A percentile compares a stretch with the other conserved stretches of the same genome.
Evolutionary conservation across 2,113 vertebrate species (phyloP).

Genomic region (Scatophagus argus): DNA sequence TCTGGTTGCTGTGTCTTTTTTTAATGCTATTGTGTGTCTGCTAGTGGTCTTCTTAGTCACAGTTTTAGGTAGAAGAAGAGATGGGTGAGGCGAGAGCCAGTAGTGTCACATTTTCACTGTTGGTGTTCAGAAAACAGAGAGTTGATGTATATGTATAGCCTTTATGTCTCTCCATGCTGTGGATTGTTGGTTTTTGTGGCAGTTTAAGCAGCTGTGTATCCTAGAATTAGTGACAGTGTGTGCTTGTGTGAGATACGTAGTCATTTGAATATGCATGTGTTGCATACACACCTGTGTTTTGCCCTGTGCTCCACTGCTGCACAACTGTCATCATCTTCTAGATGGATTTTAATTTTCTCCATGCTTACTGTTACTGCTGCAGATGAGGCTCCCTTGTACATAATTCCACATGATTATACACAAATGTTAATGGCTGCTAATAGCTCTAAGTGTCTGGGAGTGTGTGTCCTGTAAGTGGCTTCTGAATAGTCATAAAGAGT

Average conservation of each 20-base stretch:
- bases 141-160: conserved; percentile 13
- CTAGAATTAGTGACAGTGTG: not conserved
- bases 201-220: not conserved
- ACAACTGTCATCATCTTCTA: conserved; percentile 44
- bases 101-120: conserved; percentile 43
- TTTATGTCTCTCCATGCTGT: conserved; percentile 17
- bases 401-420: conserved; percentile 71
- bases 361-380: conserved; percentile 21
- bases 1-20: conserved; percentile 59
- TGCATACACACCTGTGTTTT: conserved; percentile 35
- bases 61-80: conserved; percentile 41
- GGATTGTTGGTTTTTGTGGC: conserved; percentile 23
- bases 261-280: not conserved
- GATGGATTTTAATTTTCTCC: conserved; percentile 53
- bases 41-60: conserved; percentile 71
- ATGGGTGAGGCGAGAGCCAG: conserved; percentile 46
- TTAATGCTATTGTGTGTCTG: conserved; percentile 65
- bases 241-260: conserved; percentile 1
- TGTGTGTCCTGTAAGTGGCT: conserved; percentile 63
- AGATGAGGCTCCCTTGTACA: conserved; percentile 48
- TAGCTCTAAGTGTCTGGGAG: conserved; percentile 64
- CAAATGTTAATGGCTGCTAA: conserved; percentile 68
- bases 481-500: conserved; percentile 69
- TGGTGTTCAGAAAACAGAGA: conserved; percentile 20
- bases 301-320: conserved; percentile 22